Base-by-base conservation (phyloP, 2,888 invertebrate genomes). In the Phengaris alcon region DNA sequence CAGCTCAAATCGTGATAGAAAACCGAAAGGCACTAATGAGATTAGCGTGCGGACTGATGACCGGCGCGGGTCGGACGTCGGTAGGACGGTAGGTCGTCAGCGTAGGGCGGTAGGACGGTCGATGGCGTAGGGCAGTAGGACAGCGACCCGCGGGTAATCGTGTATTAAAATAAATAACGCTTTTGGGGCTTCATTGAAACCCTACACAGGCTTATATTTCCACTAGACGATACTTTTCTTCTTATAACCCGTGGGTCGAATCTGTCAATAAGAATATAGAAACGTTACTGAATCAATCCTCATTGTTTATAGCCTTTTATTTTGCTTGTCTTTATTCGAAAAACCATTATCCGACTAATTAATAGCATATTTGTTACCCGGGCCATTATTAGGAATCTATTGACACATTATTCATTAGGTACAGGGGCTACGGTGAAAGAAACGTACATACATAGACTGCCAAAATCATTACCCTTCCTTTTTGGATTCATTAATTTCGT, bases 181-280 rank as follows among this genome's bases (percentile, higher is more conserved):
- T 72, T 52, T 72, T 13, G 7, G 54, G 72, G 52, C 72, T 72
- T 72, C 72, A 35, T 12, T 15, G 72, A 72, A 72, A 72, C 72
- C 72, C 54, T 72, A 72, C 72, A 22, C 52, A 35, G 52, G 72
- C 72, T 72, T 72, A 72, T 72, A 54, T 72, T 72, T 72, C 48
- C 44, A 35, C 22, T 64, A 15, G 9, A 72, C 35, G 6, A 22
- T 10, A 72, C 13, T 72, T 70, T 70, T 72, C 48, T 48, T 48
- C 15, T 46, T 48, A 48, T n/a, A 69, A 48, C 69, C 46, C n/a
- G n/a, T 13, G 7, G n/a, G 46, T 69, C 68, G n/a, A 44, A 44
- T 44, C 64, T 68, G 68, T 68, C 13, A 68, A 59, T 59, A 12
- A 35, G 8, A 6, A 48, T 48, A 48, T 48, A 0, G 48, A 48